Evolutionary conservation across 1,140 invertebrate species (phyloP).

Genomic region (Cataglyphis hispanica): DNA sequence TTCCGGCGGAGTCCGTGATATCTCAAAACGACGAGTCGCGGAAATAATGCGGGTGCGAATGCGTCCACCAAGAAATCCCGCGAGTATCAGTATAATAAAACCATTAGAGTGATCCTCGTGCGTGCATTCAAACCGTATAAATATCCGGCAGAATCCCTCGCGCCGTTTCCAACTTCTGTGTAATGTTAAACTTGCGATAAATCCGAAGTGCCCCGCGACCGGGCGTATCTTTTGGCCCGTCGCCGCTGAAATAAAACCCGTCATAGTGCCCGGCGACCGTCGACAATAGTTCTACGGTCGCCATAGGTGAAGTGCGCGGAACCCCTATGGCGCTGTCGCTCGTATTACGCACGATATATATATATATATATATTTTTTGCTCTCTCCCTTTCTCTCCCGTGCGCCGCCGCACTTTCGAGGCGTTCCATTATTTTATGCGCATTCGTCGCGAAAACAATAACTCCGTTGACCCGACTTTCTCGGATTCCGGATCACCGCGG

Average conservation of each 20-base stretch:
- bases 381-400: constrained; percentile 47
- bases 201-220: constrained; percentile 78
- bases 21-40: constrained; percentile 60
- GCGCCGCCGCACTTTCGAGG: constrained; percentile 78
- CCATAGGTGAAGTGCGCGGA: constrained; percentile 72
- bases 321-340: constrained; percentile 82
- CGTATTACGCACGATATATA: constrained; percentile 83
- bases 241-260: neutral
- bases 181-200: constrained; percentile 85
- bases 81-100: constrained; percentile 82
- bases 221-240: constrained; percentile 75
- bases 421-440: constrained; percentile 84
- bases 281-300: constrained; percentile 78
- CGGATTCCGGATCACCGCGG: constrained; percentile 38
- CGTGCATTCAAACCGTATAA: constrained; percentile 82
- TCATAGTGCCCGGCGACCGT: constrained; percentile 45
- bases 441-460: constrained; percentile 84
- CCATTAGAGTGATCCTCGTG: constrained; percentile 83
- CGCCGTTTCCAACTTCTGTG: constrained; percentile 85
- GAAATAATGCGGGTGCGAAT: constrained; percentile 71
- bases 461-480: constrained; percentile 74
- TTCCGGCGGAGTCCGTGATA: neutral
- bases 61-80: constrained; percentile 75
- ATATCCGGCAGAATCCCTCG: constrained; percentile 85
- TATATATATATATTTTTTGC: constrained; percentile 69